Evolutionary conservation across 2,797 vertebrate species (phyloP).

Genomic region (Bovichtus diacanthus): DNA sequence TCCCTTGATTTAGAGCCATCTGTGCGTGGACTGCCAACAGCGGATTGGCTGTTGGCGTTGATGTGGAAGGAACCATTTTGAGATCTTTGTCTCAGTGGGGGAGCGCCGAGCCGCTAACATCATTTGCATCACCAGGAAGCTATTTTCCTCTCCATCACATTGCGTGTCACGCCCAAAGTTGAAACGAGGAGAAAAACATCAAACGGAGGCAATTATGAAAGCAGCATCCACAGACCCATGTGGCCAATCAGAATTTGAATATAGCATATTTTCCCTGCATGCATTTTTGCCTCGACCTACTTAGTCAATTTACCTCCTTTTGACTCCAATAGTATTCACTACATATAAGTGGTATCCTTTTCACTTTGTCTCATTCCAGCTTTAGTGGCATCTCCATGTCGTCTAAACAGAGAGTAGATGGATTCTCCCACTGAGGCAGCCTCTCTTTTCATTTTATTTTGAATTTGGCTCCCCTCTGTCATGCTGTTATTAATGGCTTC

Average conservation of each 20-base stretch:
- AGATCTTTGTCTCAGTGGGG: slow-evolving; percentile 57
- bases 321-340: slow-evolving; percentile 68
- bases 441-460: slow-evolving; percentile 44
- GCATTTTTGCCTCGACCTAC: slow-evolving; percentile 64
- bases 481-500: slow-evolving; percentile 53
- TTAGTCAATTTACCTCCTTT: slow-evolving; percentile 80
- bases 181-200: slow-evolving; percentile 64
- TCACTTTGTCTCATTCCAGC: slow-evolving; percentile 35
- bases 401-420: slow-evolving; percentile 43
- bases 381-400: slow-evolving; percentile 30
- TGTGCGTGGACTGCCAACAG: slow-evolving; percentile 36
- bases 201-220: slow-evolving; percentile 73
- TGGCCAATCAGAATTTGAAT: slow-evolving; percentile 72
- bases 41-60: slow-evolving; percentile 51
- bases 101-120: slow-evolving; percentile 45
- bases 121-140: slow-evolving; percentile 69
- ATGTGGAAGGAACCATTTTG: slow-evolving; percentile 65
- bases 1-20: slow-evolving; percentile 55
- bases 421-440: slow-evolving; percentile 38
- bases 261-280: slow-evolving; percentile 66
- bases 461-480: slow-evolving; percentile 47
- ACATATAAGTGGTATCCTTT: slow-evolving; percentile 51
- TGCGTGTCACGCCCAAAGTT: slow-evolving; percentile 63
- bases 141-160: slow-evolving; percentile 62
- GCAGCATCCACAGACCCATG: slow-evolving; percentile 71